A percentile compares a stretch with the other conserved stretches of the same genome.
Evolutionary conservation across 2,113 vertebrate species (phyloP).

Genomic region (Lates calcarifer): DNA sequence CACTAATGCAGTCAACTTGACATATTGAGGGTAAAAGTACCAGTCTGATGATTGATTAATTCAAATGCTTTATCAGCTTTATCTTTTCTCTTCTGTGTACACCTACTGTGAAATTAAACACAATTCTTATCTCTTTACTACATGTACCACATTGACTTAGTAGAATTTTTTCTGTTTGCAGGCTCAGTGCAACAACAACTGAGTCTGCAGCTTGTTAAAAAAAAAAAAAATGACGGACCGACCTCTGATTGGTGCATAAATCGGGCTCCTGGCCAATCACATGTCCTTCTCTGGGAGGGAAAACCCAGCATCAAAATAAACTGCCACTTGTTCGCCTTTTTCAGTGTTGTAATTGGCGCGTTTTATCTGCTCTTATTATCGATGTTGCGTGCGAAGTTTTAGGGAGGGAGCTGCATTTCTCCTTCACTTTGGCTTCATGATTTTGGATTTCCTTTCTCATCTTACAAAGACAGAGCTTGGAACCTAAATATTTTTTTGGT

Average conservation of each 20-base stretch:
- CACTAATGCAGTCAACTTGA: neutral
- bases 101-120: neutral
- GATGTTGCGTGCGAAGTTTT: neutral
- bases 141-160: neutral
- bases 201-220: neutral
- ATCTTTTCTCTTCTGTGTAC: neutral
- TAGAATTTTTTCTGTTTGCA: neutral
- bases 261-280: constrained; percentile 70
- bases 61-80: neutral
- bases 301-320: constrained; percentile 66
- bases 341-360: constrained; percentile 47
- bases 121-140: neutral
- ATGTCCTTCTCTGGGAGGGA: constrained; percentile 63
- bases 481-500: neutral
- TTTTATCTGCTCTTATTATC: constrained; percentile 24
- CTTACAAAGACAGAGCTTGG: neutral
- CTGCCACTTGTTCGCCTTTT: constrained; percentile 64
- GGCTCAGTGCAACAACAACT: neutral
- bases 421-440: neutral
- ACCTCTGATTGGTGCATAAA: constrained; percentile 70
- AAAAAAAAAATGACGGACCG: constrained; percentile 56
- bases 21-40: neutral
- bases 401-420: constrained; percentile 1
- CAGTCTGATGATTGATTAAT: neutral
- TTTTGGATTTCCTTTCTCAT: neutral